Evolutionary conservation across 2,113 vertebrate genomes (phyloP).

Genomic region (Meles meles): DNA sequence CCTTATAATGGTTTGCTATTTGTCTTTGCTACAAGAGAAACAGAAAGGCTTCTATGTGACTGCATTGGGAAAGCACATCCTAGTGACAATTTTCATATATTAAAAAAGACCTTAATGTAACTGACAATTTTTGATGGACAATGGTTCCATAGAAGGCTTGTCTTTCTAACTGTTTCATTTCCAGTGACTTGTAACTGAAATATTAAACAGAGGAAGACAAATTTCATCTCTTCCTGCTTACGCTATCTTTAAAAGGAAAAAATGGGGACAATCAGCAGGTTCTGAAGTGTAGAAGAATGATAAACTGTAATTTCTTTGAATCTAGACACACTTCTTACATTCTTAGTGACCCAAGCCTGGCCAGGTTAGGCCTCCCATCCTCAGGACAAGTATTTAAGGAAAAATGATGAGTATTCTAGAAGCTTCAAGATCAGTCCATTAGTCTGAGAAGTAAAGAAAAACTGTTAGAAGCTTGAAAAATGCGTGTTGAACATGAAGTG

Average conservation of each 20-base stretch:
- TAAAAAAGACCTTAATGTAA: slow-evolving; percentile 45
- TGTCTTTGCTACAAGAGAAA: slow-evolving; percentile 15
- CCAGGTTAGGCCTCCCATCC: background rate
- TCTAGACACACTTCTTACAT: background rate
- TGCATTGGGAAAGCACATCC: background rate
- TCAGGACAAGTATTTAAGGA: background rate
- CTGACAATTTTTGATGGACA: slow-evolving; percentile 40
- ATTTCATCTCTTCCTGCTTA: slow-evolving; percentile 21
- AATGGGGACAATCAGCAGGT: background rate
- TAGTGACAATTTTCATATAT: background rate
- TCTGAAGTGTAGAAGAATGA: background rate
- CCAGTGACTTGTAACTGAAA: background rate
- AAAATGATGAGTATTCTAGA: background rate
- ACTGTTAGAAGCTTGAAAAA: background rate
- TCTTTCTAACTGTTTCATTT: background rate
- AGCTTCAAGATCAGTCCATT: background rate
- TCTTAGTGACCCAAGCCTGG: background rate
- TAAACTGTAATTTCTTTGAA: background rate
- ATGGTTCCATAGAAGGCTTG: slow-evolving; percentile 1
- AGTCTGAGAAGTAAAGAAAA: background rate
- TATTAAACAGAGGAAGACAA: slow-evolving; percentile 51
- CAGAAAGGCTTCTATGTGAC: background rate
- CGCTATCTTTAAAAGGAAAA: slow-evolving; percentile 43
- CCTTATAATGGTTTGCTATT: slow-evolving; percentile 23
- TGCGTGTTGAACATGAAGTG: background rate